phyloP scores from a whole-genome alignment of 2,797 vertebrate species.

The Acrocephalus scirpaceus region DNA sequence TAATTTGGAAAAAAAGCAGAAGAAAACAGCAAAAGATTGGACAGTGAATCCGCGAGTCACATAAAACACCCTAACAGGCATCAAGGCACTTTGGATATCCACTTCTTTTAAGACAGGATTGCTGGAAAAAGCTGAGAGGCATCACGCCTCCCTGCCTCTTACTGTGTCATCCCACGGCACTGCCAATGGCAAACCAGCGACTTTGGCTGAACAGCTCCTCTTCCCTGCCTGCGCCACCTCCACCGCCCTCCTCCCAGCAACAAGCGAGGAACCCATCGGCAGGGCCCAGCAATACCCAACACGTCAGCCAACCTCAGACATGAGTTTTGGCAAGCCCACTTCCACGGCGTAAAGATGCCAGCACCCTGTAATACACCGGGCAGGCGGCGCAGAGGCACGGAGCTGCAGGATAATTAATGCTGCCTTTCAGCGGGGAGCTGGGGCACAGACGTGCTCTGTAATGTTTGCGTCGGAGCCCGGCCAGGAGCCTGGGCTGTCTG shows the following conservation, averaged over 20 bases:
- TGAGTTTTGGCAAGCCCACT: neutral
- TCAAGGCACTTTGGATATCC: neutral
- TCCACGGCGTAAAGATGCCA: neutral
- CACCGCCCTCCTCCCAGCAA: neutral
- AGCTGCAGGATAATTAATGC: neutral
- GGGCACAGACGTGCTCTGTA: neutral
- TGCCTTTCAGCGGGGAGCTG: neutral
- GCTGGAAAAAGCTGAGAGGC: neutral
- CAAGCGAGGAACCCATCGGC: fast-evolving
- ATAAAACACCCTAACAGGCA: neutral
- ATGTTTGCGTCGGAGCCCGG: neutral
- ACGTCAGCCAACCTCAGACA: neutral
- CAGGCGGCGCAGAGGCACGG: neutral
- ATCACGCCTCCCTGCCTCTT: neutral
- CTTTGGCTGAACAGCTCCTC: neutral
- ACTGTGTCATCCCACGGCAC: neutral
- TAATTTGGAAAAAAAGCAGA: neutral
- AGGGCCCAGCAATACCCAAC: neutral
- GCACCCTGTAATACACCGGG: fast-evolving
- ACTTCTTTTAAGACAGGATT: neutral
- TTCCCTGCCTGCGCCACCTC: neutral
- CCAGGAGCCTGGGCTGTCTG: neutral
- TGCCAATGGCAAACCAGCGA: neutral
- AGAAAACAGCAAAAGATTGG: neutral
- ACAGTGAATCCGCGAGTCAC: neutral